Conservation (phyloP, 2,888 invertebrate species). For the Luffia ferchaultella region DNA sequence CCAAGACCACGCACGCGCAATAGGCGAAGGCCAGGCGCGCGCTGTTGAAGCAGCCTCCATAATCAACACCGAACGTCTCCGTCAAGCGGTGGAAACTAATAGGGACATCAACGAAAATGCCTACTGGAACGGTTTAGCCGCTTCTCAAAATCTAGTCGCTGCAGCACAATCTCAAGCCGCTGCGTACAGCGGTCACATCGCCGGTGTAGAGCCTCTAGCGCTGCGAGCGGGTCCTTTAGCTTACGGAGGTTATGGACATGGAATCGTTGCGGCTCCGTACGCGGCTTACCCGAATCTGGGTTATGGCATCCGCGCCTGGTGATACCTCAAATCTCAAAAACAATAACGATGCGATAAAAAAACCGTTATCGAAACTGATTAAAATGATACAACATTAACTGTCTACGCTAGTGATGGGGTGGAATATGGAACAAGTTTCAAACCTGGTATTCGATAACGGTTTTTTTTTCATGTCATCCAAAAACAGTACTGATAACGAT, state of each 20-base stretch:
- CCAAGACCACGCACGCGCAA: conserved; percentile 31
- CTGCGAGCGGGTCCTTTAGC: conserved; percentile 16
- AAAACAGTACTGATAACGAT: not conserved
- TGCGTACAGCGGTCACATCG: conserved; percentile 38
- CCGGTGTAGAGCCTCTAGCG: conserved; percentile 35
- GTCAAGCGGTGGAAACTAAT: conserved; percentile 25
- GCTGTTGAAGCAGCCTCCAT: conserved; percentile 37
- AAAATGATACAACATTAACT: no score
- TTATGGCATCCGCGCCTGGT: conserved; percentile 33
- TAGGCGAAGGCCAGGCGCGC: conserved; percentile 37
- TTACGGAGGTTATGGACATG: conserved; percentile 15
- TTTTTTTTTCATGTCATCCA: not conserved
- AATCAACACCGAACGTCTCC: conserved; percentile 22
- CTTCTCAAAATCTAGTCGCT: conserved; percentile 42
- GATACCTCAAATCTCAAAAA: conserved; percentile 18
- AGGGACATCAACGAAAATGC: conserved; percentile 25
- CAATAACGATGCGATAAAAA: conserved; percentile 1
- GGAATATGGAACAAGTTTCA: no score
- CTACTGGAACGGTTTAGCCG: conserved; percentile 39
- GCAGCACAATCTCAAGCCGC: conserved; percentile 53
- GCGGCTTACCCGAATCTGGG: conserved; percentile 7
- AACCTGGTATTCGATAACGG: not conserved
- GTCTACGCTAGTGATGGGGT: no score
- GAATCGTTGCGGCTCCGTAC: conserved; percentile 7
- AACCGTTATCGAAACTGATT: not conserved